Evolutionary conservation across 2,797 vertebrate species (phyloP).

Genomic region (Megalops cyprinoides): DNA sequence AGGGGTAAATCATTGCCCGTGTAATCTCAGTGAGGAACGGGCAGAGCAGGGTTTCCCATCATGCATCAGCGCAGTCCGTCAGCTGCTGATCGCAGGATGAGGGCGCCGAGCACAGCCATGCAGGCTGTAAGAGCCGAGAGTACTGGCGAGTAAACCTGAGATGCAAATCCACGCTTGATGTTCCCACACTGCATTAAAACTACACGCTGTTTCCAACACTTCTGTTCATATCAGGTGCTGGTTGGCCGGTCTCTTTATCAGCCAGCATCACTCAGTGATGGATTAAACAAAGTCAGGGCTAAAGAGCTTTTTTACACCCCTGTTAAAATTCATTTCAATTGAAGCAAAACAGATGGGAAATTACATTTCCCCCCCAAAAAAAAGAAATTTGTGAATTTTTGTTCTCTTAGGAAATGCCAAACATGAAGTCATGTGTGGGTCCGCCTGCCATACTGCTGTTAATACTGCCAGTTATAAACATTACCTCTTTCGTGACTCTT

Average conservation of each 20-base stretch:
- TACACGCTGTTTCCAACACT: no score
- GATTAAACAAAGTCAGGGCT: not conserved
- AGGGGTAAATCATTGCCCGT: constrained; percentile 26
- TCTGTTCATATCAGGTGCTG: no score
- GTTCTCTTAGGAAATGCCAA: constrained; percentile 21
- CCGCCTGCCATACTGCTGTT: not conserved
- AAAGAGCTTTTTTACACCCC: not conserved
- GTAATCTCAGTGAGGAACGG: constrained; percentile 6
- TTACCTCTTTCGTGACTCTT: not conserved
- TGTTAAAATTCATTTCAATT: not conserved
- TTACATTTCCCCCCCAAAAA: constrained; percentile 27
- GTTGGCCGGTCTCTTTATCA: no score
- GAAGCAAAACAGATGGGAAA: constrained; percentile 34
- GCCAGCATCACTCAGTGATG: no score
- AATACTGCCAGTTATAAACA: constrained; percentile 1
- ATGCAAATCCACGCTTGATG: no score
- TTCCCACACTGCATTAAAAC: no score
- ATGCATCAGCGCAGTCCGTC: constrained; percentile 6
- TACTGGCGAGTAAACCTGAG: no score
- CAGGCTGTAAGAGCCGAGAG: no score
- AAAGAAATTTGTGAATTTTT: constrained; percentile 21
- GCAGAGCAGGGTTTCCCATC: constrained; percentile 3
- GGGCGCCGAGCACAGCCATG: no score
- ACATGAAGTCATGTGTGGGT: constrained; percentile 22
- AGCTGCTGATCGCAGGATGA: no score